These are phyloP conservation scores for Metopolophium dirhodum DNA, from an alignment of 1,140 invertebrate genomes.

Conservation along the genomic window DNA sequence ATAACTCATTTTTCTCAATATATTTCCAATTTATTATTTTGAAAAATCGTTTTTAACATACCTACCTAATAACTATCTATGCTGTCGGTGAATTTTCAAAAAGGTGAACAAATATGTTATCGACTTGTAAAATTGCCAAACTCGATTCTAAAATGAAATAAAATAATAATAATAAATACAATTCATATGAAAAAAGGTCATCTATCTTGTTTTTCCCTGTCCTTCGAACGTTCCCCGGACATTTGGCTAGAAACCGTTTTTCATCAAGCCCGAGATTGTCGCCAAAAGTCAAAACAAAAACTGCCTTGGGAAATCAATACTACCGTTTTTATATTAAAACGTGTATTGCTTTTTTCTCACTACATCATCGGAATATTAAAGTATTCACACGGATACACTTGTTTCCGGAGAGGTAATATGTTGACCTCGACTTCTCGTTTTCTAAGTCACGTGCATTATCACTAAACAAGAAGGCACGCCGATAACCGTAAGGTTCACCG, in stretches of 20 bases:
- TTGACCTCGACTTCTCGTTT: background rate
- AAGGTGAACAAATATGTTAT: conserved; percentile 13
- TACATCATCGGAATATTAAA: conserved; percentile 37
- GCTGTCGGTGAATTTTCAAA: background rate
- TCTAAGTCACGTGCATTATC: background rate
- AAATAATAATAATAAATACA: conserved; percentile 46
- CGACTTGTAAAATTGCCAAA: conserved; percentile 29
- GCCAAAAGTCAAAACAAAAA: conserved; percentile 51
- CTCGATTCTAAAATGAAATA: conserved; percentile 17
- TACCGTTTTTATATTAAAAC: conserved; percentile 37
- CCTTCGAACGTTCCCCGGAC: background rate
- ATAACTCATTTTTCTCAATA: background rate
- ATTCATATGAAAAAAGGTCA: conserved; percentile 34
- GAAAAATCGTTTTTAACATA: background rate
- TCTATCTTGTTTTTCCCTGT: conserved; percentile 44
- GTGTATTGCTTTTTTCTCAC: background rate
- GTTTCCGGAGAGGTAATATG: background rate
- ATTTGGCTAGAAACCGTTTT: conserved; percentile 47
- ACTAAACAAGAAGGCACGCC: background rate
- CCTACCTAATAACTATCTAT: background rate
- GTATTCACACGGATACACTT: conserved; percentile 1
- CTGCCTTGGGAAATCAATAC: conserved; percentile 45
- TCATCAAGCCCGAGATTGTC: conserved; percentile 32
- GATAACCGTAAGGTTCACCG: conserved; percentile 8
- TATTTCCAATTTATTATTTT: conserved; percentile 12